These are phyloP conservation scores for Bimastos eiseni DNA, from an alignment of 2,888 invertebrate species.

Conservation along the genomic window DNA sequence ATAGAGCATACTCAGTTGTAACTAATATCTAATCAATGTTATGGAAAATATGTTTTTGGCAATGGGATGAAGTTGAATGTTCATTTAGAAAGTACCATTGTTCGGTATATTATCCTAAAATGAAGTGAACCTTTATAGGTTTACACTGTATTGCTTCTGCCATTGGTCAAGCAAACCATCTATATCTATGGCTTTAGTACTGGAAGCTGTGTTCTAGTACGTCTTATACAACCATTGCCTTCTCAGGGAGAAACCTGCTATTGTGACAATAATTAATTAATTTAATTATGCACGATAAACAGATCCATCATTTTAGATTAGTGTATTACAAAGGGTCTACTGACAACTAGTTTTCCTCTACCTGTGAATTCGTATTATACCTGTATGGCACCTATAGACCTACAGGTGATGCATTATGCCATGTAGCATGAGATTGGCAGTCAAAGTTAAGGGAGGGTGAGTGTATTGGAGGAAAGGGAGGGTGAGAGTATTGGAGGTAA, in stretches of 20 bases:
- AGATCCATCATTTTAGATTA: not conserved
- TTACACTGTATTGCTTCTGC: not conserved
- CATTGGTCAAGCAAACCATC: not conserved
- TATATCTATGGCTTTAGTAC: not conserved
- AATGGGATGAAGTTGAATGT: not conserved
- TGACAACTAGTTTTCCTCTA: not conserved
- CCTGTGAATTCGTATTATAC: not conserved
- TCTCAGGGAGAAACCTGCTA: not conserved
- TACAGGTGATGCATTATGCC: not conserved
- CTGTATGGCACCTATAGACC: not conserved
- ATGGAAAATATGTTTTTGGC: not conserved
- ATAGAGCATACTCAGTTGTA: not conserved
- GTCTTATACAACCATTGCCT: no score
- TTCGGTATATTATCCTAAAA: not conserved
- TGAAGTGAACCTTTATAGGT: not conserved
- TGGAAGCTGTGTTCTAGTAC: not conserved
- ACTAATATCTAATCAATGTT: not conserved
- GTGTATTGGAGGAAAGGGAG: no score
- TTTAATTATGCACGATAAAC: not conserved
- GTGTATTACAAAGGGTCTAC: not conserved
- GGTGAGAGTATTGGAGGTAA: no score
- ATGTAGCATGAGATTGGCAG: not conserved
- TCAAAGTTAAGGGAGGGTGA: not conserved
- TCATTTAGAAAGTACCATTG: not conserved
- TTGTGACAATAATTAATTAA: no score